A percentile compares a stretch with the other conserved stretches of the same genome.
phyloP scores from a whole-genome alignment of 1,140 invertebrate genomes.

The Conus ventricosus region DNA sequence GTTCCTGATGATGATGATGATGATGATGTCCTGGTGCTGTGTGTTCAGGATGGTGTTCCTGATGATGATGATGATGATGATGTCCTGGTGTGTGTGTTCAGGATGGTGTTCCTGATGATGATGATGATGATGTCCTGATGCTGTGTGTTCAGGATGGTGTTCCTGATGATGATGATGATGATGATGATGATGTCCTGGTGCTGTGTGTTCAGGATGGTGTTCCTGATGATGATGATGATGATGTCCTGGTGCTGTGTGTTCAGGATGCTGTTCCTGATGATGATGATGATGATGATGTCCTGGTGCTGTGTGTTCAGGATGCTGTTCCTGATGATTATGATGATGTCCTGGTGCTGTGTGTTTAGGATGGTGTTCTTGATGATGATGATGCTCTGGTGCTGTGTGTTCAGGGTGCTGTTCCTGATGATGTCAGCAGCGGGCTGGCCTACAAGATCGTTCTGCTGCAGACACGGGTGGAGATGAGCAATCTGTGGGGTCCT shows the following conservation, averaged over 20 bases:
- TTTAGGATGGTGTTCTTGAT: slow-evolving; percentile 54
- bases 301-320: neutral
- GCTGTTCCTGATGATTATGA: neutral
- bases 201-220: slow-evolving; percentile 25
- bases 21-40: no score
- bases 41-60: neutral
- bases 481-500: slow-evolving; percentile 57
- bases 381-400: neutral
- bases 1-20: no score
- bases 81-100: neutral
- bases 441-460: slow-evolving; percentile 69
- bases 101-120: neutral
- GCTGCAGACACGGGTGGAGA: slow-evolving; percentile 63
- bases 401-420: slow-evolving; percentile 60
- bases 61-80: neutral
- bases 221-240: slow-evolving; percentile 51
- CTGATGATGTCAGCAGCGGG: slow-evolving; percentile 66
- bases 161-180: neutral
- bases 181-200: neutral
- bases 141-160: no score
- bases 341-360: neutral
- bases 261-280: slow-evolving; percentile 64
- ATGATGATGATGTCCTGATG: neutral
- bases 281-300: slow-evolving; percentile 31
- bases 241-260: neutral